Evolutionary conservation across 2,888 invertebrate genomes (phyloP), one percentile per base, ranked within the genome.

Genomic region (Tromatobia lineatoria): DNA sequence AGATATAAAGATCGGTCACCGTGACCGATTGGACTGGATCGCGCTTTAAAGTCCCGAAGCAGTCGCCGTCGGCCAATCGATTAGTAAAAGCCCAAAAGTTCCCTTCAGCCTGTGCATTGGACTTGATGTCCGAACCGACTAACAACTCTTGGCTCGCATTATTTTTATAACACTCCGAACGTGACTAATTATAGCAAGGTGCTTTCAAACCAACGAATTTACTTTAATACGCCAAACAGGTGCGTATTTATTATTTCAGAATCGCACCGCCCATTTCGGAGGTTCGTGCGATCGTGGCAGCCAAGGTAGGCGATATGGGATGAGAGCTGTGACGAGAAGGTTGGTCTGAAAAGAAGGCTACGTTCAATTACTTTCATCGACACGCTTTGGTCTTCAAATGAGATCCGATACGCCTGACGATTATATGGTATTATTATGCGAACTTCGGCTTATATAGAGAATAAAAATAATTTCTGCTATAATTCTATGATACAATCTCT

Each of bases 331-430:
- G 83, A 82, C 79, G 83, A 87, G 86, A 89, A 89, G 70, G 38
- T 88, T 85, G 85, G 61, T 67, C 79, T 64, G 81, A 45, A 23
- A 3, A 25, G 66, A 76, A 67, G 89, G 89, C 89, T 88, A 89
- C 88, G 86, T 85, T 89, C 89, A 83, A 87, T 88, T 88, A 88
- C 52, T 54, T 66, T 64, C 47, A 64, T 75, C 75, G 64, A 38
- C 71, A 57, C 45, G 71, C 45, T 73, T 8, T 42, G 59, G n/a
- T 34, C 66, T 66, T 54, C 64, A 64, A 64, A 75, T 50, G 64
- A 64, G 64, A 75, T 75, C 64, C 20, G 50, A 64, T 38, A 20
- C 6, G 38, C 34, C 75, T 64, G 52, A 64, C 38, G 50, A 64
- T 64, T 75, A 64, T 52, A 64, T 64, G 50, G 50, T 38, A 64